A percentile compares a stretch with the other conserved stretches of the same genome.
Conservation (phyloP, 2,888 invertebrate genomes). For the Cryptophagus acutangulus region DNA sequence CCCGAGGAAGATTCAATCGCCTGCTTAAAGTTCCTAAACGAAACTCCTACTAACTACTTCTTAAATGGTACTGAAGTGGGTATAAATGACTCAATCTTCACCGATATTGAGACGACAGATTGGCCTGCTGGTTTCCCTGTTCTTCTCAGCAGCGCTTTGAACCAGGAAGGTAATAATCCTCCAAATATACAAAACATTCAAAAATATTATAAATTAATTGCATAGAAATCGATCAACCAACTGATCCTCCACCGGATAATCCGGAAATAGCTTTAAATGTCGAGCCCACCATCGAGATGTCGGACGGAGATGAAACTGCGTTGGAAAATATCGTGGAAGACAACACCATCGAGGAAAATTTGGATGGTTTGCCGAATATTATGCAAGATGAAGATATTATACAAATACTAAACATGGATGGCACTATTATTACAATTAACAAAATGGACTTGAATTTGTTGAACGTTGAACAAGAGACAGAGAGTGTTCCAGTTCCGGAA, state of each 20-base stretch:
- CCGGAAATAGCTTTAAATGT: not conserved
- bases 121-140: slow-evolving; percentile 42
- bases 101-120: slow-evolving; percentile 36
- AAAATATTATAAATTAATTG: no score
- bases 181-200: no score
- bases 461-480: slow-evolving; percentile 3
- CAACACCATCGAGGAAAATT: slow-evolving; percentile 1
- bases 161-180: not conserved
- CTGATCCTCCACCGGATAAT: slow-evolving; percentile 5
- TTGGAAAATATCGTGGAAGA: not conserved
- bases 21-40: slow-evolving; percentile 39
- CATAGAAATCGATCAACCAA: no score
- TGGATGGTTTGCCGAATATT: not conserved
- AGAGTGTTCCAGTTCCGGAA: not conserved
- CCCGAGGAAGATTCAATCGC: slow-evolving; percentile 36
- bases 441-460: slow-evolving; percentile 22
- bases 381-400: slow-evolving; percentile 21
- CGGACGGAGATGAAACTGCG: no score
- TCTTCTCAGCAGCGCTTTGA: no score
- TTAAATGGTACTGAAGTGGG: slow-evolving; percentile 35
- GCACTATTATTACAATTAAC: slow-evolving; percentile 27
- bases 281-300: no score
- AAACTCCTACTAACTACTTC: slow-evolving; percentile 35
- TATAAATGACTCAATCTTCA: slow-evolving; percentile 38
- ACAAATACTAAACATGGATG: slow-evolving; percentile 35